Percentiles rank a stretch among this genome's conserved stretches.
Evolutionary conservation across 2,797 vertebrate species (phyloP).

Genomic region (Anguilla pacifica): DNA sequence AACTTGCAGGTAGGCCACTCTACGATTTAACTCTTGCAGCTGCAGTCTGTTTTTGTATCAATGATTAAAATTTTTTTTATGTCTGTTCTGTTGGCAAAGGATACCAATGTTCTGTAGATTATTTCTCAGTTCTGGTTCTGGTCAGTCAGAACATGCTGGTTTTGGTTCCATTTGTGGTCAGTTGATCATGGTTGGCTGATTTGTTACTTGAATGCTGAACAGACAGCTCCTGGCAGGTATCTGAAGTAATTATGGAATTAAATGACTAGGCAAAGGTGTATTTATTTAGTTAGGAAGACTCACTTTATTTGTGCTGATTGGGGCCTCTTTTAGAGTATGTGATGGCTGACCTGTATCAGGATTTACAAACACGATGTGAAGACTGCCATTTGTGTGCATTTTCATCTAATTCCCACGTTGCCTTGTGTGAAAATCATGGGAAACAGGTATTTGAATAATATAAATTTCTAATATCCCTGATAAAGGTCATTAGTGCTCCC

Average conservation of each 20-base stretch:
- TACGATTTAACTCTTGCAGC: background rate
- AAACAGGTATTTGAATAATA: background rate
- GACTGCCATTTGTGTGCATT: background rate
- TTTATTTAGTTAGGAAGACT: background rate
- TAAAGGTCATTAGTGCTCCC: background rate
- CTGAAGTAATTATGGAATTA: background rate
- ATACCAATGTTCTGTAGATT: background rate
- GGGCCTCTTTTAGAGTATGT: background rate
- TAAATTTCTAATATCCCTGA: background rate
- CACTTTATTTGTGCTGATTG: background rate
- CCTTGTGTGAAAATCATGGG: background rate
- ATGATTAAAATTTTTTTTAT: background rate
- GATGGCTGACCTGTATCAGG: background rate
- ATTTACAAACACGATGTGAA: background rate
- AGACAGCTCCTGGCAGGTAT: background rate
- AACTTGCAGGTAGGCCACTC: background rate
- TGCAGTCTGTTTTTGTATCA: background rate
- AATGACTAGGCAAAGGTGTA: conserved; percentile 1
- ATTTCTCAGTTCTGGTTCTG: background rate
- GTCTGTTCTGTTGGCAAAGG: background rate
- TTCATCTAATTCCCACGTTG: background rate
- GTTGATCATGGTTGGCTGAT: background rate
- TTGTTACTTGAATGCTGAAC: background rate
- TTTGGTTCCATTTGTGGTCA: background rate
- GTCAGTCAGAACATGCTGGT: background rate